Base-by-base conservation (phyloP, 64 coral and sea anemone genomes). In the Montipora sp. region DNA sequence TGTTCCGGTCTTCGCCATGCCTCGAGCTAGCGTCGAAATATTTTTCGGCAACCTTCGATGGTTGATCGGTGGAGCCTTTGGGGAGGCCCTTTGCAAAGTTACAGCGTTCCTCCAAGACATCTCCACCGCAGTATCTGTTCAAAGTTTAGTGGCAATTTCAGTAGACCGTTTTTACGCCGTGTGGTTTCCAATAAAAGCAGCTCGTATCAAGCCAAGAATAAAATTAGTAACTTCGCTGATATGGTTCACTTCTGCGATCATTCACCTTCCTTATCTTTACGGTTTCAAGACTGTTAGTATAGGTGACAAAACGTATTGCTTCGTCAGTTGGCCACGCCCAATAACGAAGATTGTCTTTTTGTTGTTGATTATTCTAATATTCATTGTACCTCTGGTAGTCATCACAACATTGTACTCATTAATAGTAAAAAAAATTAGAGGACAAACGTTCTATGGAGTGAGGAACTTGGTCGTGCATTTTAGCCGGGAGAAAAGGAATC, bases 101-200 rank as follows among this genome's bases (percentile, higher is more conserved):
- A 77, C 82, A 0, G 72, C 80, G 20, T 92, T 92, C n/a, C 46
- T 92, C 6, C 71, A 81, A 27, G 90, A 92, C 75, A 83, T 84
- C 7, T 57, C 90, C 5, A 81, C 90, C 13, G 36, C 57, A 7
- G 90, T 92, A 0, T 92, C 90, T 4, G 72, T 92, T 48, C 72
- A 83, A 14, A 92, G 79, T 59, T 75, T 92, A 5, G 73, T 92
- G 55, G 80, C 51, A 46, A 92, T 92, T 47, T 83, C 90, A 0
- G 53, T 73, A 4, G 80, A 85, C 19, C 90, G 90, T 45, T 92
- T 92, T 36, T 92, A 81, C 12, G 90, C 90, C 8, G 90, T 92
- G 51, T 83, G 80, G 80, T 92, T 88, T 43, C 86, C 82, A n/a
- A 5, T 84, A 23, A 84, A 84, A 70, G 82, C 82, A 20, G 27